phyloP scores from a whole-genome alignment of 2,113 vertebrate species.

The Channa maculata region DNA sequence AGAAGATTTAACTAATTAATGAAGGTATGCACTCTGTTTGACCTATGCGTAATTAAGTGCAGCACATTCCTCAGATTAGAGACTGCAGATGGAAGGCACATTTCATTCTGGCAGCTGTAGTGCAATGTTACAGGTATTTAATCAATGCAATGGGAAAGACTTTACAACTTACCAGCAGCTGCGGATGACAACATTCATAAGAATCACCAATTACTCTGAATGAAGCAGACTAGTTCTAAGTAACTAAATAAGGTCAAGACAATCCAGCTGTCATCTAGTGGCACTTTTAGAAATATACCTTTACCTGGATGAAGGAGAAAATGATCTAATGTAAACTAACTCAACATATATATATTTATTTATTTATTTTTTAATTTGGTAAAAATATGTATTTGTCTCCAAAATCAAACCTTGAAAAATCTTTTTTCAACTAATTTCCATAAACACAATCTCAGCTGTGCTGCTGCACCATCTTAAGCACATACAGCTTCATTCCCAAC shows the following conservation, averaged over 20 bases:
- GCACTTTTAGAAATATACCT: too few relatives aligned
- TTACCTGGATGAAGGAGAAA: too few relatives aligned
- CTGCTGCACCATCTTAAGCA: neutral
- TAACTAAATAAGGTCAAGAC: neutral
- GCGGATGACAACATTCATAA: constrained; percentile 3
- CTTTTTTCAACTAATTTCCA: neutral
- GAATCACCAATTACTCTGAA: constrained; percentile 8
- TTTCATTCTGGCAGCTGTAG: constrained; percentile 41
- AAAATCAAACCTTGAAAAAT: too few relatives aligned
- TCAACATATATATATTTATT: too few relatives aligned
- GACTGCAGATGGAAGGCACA: constrained; percentile 33
- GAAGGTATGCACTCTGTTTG: constrained; percentile 42
- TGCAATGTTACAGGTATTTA: constrained; percentile 50
- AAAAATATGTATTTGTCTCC: too few relatives aligned
- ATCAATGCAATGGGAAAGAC: constrained; percentile 24
- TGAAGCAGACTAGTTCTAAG: too few relatives aligned
- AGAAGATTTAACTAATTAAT: constrained; percentile 52
- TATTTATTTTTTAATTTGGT: too few relatives aligned
- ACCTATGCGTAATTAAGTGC: constrained; percentile 49
- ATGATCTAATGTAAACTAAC: too few relatives aligned
- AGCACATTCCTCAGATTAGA: constrained; percentile 50
- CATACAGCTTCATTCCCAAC: neutral
- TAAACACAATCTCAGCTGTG: neutral
- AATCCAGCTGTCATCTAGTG: too few relatives aligned
- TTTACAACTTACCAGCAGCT: constrained; percentile 26